Evolutionary conservation across 1,140 invertebrate species (phyloP).

Genomic region (Cyrtorhinus lividipennis): DNA sequence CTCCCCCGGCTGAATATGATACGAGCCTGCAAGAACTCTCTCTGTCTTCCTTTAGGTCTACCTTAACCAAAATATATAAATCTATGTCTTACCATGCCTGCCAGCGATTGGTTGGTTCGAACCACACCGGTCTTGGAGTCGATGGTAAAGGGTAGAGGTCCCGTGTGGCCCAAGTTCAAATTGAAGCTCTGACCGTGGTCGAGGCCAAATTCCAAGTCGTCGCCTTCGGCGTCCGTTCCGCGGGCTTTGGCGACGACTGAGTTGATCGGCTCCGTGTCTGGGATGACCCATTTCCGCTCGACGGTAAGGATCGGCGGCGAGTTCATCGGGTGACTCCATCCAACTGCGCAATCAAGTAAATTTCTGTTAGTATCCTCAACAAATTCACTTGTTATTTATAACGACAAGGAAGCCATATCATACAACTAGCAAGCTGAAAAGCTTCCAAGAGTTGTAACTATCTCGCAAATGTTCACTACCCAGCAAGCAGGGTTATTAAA

Average conservation of each 20-base stretch:
- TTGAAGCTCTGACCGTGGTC: slow-evolving; percentile 34
- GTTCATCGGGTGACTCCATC: not conserved
- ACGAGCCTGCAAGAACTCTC: too few species aligned
- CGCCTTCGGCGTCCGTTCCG: slow-evolving; percentile 44
- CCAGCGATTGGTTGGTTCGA: slow-evolving; percentile 49
- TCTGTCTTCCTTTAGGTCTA: too few species aligned
- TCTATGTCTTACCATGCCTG: slow-evolving; percentile 49
- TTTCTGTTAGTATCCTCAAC: not conserved
- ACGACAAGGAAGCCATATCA: too few species aligned
- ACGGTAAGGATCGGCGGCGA: slow-evolving; percentile 34
- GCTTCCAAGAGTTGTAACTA: too few species aligned
- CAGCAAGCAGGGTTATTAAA: too few species aligned
- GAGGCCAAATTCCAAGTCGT: slow-evolving; percentile 43
- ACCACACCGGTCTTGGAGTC: slow-evolving; percentile 51
- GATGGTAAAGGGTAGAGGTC: slow-evolving; percentile 47
- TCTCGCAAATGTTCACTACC: too few species aligned
- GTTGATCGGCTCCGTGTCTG: slow-evolving; percentile 46
- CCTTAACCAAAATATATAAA: too few species aligned
- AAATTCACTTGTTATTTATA: too few species aligned
- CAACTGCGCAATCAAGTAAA: too few species aligned
- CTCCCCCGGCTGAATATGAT: too few species aligned
- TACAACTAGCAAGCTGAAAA: too few species aligned
- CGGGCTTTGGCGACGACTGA: slow-evolving; percentile 41
- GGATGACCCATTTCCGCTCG: slow-evolving; percentile 49
- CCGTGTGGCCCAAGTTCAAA: slow-evolving; percentile 26